Conservation (phyloP, 2,888 invertebrate species). For the Phaonia tiefii region DNA sequence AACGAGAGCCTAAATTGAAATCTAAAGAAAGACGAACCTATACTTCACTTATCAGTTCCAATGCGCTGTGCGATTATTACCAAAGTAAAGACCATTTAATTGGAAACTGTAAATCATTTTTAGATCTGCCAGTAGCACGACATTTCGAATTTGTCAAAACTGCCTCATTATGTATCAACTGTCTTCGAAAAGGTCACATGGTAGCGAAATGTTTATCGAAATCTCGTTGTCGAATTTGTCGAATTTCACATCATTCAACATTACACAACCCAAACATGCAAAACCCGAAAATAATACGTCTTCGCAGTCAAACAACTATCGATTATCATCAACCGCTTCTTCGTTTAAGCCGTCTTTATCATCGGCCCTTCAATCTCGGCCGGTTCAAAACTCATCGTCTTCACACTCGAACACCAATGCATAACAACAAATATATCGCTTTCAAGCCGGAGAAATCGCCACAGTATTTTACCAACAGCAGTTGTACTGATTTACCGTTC, state of each 20-base stretch:
- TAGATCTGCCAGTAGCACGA: too few relatives aligned
- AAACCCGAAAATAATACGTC: too few relatives aligned
- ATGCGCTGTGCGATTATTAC: background rate
- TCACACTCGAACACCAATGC: background rate
- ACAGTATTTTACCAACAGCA: too few relatives aligned
- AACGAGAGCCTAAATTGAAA: background rate
- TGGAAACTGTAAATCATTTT: too few relatives aligned
- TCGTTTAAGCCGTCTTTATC: too few relatives aligned
- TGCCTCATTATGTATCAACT: conserved; percentile 38
- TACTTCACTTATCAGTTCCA: background rate
- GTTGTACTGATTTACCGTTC: too few relatives aligned
- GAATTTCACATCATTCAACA: background rate
- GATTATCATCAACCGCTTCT: too few relatives aligned
- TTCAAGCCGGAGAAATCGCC: conserved; percentile 11
- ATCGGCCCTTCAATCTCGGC: too few relatives aligned
- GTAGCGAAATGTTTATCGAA: conserved; percentile 23
- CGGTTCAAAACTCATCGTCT: too few relatives aligned
- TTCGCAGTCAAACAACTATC: too few relatives aligned
- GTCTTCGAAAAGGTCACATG: conserved; percentile 34
- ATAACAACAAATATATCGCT: conserved; percentile 2
- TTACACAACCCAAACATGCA: too few relatives aligned
- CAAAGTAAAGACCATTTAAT: too few relatives aligned
- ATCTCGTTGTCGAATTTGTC: conserved; percentile 33
- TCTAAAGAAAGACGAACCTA: background rate
- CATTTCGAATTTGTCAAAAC: conserved; percentile 38